Evolutionary conservation across 2,888 invertebrate species (phyloP).

Genomic region (Acleris laterana): DNA sequence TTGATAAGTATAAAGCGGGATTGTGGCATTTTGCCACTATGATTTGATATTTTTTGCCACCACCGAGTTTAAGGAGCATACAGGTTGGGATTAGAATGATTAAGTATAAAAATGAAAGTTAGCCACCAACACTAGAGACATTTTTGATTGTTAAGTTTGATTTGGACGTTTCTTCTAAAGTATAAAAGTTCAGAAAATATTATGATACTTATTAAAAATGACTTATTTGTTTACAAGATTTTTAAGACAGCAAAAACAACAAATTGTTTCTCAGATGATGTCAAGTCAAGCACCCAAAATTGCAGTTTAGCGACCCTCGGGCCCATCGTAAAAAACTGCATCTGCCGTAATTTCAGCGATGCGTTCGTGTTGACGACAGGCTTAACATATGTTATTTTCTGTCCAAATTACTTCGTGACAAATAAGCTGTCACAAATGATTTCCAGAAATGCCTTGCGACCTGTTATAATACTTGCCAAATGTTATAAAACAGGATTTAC

Average conservation of each 20-base stretch:
- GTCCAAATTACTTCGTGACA: slow-evolving; percentile 10
- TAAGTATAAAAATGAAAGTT: too few relatives aligned
- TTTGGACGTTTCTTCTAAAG: background rate
- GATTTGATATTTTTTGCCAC: too few relatives aligned
- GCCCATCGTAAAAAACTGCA: slow-evolving; percentile 24
- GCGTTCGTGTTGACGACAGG: slow-evolving; percentile 6
- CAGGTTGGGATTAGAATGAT: too few relatives aligned
- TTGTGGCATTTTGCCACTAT: too few relatives aligned
- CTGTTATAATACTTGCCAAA: background rate
- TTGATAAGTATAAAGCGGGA: too few relatives aligned
- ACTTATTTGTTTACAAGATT: too few relatives aligned
- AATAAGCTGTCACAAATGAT: slow-evolving; percentile 13
- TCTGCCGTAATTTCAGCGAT: slow-evolving; percentile 21
- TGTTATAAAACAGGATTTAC: too few relatives aligned
- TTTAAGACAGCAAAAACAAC: background rate
- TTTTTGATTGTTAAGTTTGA: too few relatives aligned
- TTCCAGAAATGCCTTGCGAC: slow-evolving; percentile 5
- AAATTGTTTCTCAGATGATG: slow-evolving; percentile 12
- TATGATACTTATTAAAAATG: too few relatives aligned
- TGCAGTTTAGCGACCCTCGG: background rate
- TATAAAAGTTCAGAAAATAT: background rate
- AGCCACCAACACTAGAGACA: too few relatives aligned
- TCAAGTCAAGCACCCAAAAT: slow-evolving; percentile 15
- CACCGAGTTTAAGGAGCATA: too few relatives aligned
- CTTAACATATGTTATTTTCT: slow-evolving; percentile 23